Conservation (phyloP, 2,113 vertebrate genomes). For the Hypocryptadius cinnamomeus region DNA sequence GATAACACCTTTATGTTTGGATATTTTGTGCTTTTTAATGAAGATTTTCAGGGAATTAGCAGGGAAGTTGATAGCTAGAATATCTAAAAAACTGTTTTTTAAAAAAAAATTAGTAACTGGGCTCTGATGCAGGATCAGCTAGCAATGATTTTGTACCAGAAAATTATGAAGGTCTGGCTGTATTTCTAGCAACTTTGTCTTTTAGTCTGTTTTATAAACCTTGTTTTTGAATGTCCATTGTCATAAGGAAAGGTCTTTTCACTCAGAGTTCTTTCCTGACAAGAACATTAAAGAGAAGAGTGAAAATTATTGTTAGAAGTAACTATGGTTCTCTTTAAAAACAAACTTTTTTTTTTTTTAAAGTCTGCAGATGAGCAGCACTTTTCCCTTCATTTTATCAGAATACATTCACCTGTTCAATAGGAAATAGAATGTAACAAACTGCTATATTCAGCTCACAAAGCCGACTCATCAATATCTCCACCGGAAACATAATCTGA, state of each 20-base stretch:
- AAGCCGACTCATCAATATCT: slow-evolving; percentile 24
- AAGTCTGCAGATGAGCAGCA: not conserved
- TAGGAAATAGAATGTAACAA: not conserved
- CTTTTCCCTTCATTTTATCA: not conserved
- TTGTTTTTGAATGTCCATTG: not conserved
- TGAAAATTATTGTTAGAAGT: not conserved
- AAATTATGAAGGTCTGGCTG: not conserved
- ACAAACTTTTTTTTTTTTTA: not conserved
- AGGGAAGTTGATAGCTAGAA: not conserved
- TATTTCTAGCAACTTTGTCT: not conserved
- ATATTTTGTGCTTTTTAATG: not conserved
- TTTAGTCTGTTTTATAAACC: not conserved
- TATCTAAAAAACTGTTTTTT: not conserved
- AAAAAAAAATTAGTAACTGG: not conserved
- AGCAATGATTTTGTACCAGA: not conserved
- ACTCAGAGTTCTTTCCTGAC: not conserved
- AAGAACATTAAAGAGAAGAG: not conserved
- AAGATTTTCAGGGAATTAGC: not conserved
- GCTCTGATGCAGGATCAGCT: not conserved
- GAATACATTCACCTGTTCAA: not conserved
- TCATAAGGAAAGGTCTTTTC: not conserved
- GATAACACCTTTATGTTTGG: not conserved
- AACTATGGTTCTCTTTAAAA: not conserved
- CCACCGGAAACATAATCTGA: not conserved
- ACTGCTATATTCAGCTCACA: not conserved